phyloP scores from a whole-genome alignment of 2,888 invertebrate genomes.

The Blastobasis lacticolella region DNA sequence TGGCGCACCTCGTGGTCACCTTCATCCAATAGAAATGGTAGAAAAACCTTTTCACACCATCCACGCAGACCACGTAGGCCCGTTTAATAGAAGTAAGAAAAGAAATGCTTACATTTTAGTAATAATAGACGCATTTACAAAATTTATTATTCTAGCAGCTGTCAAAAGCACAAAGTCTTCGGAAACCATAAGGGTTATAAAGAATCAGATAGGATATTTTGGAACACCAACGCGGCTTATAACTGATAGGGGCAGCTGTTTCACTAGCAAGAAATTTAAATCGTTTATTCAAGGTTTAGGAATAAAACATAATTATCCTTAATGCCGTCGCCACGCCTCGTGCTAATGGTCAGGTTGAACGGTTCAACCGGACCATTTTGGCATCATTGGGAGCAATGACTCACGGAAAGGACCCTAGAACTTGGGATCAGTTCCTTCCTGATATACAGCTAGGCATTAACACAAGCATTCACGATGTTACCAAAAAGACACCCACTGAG shows the following conservation, averaged over 20 bases:
- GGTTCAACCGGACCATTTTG: slow-evolving; percentile 16
- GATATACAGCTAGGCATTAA: slow-evolving; percentile 14
- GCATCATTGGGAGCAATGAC: slow-evolving; percentile 6
- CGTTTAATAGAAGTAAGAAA: slow-evolving; percentile 9
- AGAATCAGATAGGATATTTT: slow-evolving; percentile 7
- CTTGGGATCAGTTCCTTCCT: slow-evolving; percentile 6
- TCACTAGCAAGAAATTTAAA: slow-evolving; percentile 10
- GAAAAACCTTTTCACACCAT: slow-evolving; percentile 4
- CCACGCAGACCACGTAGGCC: slow-evolving; percentile 11
- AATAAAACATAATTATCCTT: slow-evolving; percentile 13
- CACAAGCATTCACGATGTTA: slow-evolving; percentile 6
- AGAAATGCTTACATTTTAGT: slow-evolving; percentile 11
- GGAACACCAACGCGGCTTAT: slow-evolving; percentile 9
- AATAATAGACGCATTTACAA: slow-evolving; percentile 10
- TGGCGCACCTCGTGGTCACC: slow-evolving; percentile 1
- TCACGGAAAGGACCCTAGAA: slow-evolving; percentile 6
- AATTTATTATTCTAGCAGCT: slow-evolving; percentile 6
- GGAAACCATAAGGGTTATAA: slow-evolving; percentile 1
- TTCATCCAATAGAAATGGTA: slow-evolving; percentile 7
- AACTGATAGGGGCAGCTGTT: slow-evolving; percentile 11
- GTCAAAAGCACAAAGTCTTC: slow-evolving; percentile 7
- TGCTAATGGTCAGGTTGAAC: slow-evolving; percentile 19
- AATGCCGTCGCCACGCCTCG: slow-evolving; percentile 18
- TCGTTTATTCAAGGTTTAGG: slow-evolving; percentile 3
- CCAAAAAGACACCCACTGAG: slow-evolving; percentile 9